Conservation (phyloP, 2,113 vertebrate genomes). For the Pteropus alecto region DNA sequence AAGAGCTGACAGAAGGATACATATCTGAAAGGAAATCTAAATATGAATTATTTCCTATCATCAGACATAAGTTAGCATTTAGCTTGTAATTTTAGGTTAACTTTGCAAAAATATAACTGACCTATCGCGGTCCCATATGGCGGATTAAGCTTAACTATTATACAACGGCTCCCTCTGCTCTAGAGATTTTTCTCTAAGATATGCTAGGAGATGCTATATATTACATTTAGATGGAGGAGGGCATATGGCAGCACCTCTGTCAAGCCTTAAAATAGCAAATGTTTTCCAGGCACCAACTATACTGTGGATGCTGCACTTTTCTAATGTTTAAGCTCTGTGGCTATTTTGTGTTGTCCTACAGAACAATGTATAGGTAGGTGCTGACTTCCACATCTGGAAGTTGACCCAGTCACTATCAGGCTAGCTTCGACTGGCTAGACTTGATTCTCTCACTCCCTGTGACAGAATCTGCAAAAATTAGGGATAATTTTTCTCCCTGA, state of each 20-base stretch:
- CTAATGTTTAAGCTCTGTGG: neutral
- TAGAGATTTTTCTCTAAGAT: neutral
- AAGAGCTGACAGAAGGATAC: slow-evolving; percentile 15
- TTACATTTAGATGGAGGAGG: neutral
- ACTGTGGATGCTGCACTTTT: neutral
- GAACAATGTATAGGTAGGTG: neutral
- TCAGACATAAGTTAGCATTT: slow-evolving; percentile 9
- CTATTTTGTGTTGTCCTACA: neutral
- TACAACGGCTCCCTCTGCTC: neutral
- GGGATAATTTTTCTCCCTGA: neutral
- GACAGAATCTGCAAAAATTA: neutral
- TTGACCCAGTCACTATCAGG: neutral
- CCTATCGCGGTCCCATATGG: neutral
- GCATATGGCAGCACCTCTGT: neutral
- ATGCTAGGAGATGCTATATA: neutral
- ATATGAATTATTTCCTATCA: slow-evolving; percentile 28
- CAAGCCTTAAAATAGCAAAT: neutral
- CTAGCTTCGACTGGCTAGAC: neutral
- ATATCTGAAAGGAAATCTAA: slow-evolving; percentile 28
- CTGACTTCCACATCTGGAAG: neutral
- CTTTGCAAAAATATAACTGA: slow-evolving; percentile 31
- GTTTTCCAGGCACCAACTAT: neutral
- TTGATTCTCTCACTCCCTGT: neutral
- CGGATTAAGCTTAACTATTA: neutral
- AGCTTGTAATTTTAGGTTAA: neutral